Evolutionary conservation across 2,113 vertebrate species (phyloP), one percentile per base, ranked within the genome.

Genomic region (Vanacampus margaritifer): DNA sequence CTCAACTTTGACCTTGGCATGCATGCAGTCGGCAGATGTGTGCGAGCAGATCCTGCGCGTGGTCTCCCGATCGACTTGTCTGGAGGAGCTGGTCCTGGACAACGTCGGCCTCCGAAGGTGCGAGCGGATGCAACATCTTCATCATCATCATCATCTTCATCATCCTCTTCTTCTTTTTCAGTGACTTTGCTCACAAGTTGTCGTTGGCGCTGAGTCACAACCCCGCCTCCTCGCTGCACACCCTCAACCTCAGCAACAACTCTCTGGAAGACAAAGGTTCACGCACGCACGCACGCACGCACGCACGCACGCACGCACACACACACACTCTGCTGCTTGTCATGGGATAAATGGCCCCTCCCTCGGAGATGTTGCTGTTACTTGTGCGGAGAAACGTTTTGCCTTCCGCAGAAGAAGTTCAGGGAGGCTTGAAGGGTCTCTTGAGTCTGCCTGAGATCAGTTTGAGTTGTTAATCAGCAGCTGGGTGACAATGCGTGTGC

Each of bases 221-320:
- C 86, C 93, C 94, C n/a, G 91, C 86, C 91, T 96, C 94, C 78
- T 89, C 93, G 74, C 93, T 99, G 36, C 94, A 97, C 84, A 95
- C 93, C 0, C 92, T 99, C 84, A 93, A 92, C 89, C 93, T 99
- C 83, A 92, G 95, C 78, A 95, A 92, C 89, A 99, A 99, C 86
- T 89, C 93, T 0, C 90, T 99, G 76, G 97, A 99, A 87, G 97
- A 99, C 45, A 94, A 96, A 95, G 97, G 96, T 99, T n/a, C 88
- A 45, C 65, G 64, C 63, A 66, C 60, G 51, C 50, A 68, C 61
- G 70, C 32, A 66, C 45, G 32, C 61, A 58, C n/a, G 26, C 21
- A 32, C 37, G 63, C 24, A 46, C 48, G 28, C 50, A 2, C 64
- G 37, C 19, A 41, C 17, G n/a, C n/a, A n/a, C n/a, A n/a, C n/a